Conservation (phyloP, 2,797 vertebrate genomes). For the Falco berigora region DNA sequence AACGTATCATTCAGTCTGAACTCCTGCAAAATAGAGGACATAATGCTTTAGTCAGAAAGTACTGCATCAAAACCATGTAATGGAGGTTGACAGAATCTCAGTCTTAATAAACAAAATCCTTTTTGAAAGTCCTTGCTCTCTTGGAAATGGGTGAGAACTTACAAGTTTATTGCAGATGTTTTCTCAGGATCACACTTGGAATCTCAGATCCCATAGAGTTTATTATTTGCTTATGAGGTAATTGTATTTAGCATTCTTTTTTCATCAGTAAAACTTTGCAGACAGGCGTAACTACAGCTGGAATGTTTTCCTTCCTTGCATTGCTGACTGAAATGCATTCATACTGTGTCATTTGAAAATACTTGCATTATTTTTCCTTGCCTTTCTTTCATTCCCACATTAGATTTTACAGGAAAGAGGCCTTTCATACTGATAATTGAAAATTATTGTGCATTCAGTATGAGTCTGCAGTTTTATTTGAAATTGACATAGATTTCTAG, state of each 20-base stretch:
- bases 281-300: not conserved
- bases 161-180: not conserved
- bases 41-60: not conserved
- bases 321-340: not conserved
- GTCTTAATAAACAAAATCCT: not conserved
- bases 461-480: not conserved
- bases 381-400: not conserved
- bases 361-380: not conserved
- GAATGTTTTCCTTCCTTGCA: not conserved
- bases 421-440: not conserved
- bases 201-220: not conserved
- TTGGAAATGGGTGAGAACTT: not conserved
- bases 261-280: not conserved
- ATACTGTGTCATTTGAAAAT: not conserved
- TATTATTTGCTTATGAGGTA: not conserved
- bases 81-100: not conserved
- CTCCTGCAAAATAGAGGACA: not conserved
- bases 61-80: not conserved
- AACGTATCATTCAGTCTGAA: not conserved
- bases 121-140: not conserved
- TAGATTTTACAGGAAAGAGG: not conserved
- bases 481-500: not conserved
- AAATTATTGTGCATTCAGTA: not conserved
- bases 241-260: not conserved
- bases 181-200: not conserved